Conservation (phyloP, 2,113 vertebrate genomes). For the Rhinolophus ferrumequinum region DNA sequence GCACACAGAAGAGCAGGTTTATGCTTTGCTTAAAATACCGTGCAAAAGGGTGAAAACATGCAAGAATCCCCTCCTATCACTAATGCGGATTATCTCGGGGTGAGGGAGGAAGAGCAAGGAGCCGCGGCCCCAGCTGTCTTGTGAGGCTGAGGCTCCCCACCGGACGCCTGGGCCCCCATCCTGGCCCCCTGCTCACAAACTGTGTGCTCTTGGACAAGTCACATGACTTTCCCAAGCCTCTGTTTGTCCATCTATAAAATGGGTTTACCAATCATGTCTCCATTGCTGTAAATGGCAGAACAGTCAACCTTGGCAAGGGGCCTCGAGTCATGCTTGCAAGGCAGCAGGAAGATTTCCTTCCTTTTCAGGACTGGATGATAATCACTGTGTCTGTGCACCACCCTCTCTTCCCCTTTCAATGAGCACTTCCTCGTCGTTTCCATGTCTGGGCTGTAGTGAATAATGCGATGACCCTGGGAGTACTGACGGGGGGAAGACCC, state of each 20-base stretch:
- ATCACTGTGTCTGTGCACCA: no score
- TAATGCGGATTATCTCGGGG: no score
- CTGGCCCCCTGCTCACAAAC: not conserved
- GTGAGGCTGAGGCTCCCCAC: no score
- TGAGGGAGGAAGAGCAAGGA: no score
- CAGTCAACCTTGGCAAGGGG: not conserved
- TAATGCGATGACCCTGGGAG: not conserved
- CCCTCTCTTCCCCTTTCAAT: accelerated
- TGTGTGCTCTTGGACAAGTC: not conserved
- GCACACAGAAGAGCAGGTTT: accelerated
- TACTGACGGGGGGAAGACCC: accelerated
- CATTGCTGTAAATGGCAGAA: not conserved
- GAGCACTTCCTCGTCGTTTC: accelerated
- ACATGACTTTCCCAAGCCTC: not conserved
- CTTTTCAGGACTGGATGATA: not conserved
- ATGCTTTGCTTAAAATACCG: not conserved
- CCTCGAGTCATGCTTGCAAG: not conserved
- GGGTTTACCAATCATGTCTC: no score
- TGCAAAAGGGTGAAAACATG: no score
- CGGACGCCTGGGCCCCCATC: accelerated
- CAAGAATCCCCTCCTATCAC: no score
- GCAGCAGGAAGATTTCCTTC: not conserved
- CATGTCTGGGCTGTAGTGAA: not conserved
- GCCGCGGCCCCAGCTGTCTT: no score
- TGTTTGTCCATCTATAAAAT: not conserved